These are phyloP conservation scores for Danionella cerebrum DNA, from an alignment of 2,113 vertebrate genomes.

Conservation along the genomic window DNA sequence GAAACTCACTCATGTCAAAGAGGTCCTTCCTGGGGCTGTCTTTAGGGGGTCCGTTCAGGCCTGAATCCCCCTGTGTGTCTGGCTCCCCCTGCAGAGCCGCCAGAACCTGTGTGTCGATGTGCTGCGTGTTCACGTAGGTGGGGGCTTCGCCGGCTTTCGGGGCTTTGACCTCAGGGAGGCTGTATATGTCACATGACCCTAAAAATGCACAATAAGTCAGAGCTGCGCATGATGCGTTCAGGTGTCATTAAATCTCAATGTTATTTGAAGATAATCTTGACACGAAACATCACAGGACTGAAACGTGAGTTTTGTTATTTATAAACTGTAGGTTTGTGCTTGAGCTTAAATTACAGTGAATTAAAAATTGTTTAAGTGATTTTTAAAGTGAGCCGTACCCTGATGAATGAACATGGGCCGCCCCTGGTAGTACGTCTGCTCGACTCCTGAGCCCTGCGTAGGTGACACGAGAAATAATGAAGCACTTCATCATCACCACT, in stretches of 20 bases:
- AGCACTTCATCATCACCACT: constrained; percentile 3
- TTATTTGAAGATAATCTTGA: too few relatives aligned
- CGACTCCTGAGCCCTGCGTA: constrained; percentile 64
- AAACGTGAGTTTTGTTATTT: too few relatives aligned
- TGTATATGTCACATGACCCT: constrained; percentile 80
- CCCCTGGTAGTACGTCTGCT: constrained; percentile 91
- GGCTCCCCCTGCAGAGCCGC: constrained; percentile 65
- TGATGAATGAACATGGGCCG: constrained; percentile 67
- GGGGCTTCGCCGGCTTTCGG: constrained; percentile 62
- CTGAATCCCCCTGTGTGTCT: constrained; percentile 55
- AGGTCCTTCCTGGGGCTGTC: constrained; percentile 84
- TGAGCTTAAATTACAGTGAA: too few relatives aligned
- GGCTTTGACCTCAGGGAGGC: constrained; percentile 67
- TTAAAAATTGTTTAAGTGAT: neutral
- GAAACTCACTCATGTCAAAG: constrained; percentile 94
- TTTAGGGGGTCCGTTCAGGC: constrained; percentile 53
- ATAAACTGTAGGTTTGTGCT: too few relatives aligned
- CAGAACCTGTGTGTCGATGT: constrained; percentile 71
- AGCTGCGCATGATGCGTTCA: neutral
- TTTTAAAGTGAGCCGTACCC: constrained; percentile 56
- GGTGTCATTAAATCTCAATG: too few relatives aligned
- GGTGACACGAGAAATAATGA: constrained; percentile 12
- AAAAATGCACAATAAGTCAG: constrained; percentile 22
- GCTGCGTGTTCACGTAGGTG: constrained; percentile 85
- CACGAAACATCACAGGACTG: too few relatives aligned